phyloP scores from a whole-genome alignment of 2,113 vertebrate genomes.

The Osmerus mordax region DNA sequence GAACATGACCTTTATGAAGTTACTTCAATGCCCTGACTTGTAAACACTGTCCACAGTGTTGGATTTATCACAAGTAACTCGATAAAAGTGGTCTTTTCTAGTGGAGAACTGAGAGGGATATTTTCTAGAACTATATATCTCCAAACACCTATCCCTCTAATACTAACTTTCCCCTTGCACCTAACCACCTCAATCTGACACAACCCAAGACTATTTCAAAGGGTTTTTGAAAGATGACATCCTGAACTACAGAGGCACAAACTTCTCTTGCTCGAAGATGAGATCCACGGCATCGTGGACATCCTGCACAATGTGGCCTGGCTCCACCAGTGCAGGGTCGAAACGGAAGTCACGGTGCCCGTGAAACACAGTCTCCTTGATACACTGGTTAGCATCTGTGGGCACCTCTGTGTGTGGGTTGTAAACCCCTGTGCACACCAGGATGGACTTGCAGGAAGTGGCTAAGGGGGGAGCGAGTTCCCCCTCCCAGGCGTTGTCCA shows the following conservation, averaged over 20 bases:
- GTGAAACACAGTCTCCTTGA: constrained; percentile 77
- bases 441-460: constrained; percentile 79
- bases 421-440: constrained; percentile 88
- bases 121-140: too few relatives aligned
- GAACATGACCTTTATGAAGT: constrained; percentile 18
- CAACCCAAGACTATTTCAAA: neutral
- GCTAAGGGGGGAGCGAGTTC: constrained; percentile 75
- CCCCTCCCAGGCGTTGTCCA: constrained; percentile 66
- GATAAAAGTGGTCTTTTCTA: constrained; percentile 19
- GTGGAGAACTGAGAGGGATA: neutral
- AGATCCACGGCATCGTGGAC: constrained; percentile 82
- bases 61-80: constrained; percentile 19
- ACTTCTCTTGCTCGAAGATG: constrained; percentile 83
- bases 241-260: constrained; percentile 57
- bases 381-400: constrained; percentile 50
- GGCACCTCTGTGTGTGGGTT: constrained; percentile 68
- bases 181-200: neutral
- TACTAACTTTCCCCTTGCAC: neutral
- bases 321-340: constrained; percentile 79
- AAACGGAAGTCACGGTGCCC: constrained; percentile 87
- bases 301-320: constrained; percentile 76
- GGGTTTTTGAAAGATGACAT: neutral
- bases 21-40: constrained; percentile 34
- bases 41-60: constrained; percentile 56
- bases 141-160: neutral